phyloP scores from a whole-genome alignment of 2,888 invertebrate species.

The Actias luna region DNA sequence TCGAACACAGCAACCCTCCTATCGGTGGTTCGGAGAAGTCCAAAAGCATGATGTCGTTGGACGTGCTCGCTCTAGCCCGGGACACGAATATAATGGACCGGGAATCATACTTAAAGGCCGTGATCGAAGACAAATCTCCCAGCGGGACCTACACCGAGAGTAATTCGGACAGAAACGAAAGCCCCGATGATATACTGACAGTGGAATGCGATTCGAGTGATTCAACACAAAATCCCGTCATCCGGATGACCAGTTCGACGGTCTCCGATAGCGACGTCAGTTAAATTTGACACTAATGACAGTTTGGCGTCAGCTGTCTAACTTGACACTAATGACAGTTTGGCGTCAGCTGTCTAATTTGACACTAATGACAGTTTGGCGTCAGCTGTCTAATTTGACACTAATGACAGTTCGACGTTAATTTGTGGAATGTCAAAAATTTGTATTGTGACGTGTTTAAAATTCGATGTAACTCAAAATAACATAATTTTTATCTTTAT shows the following conservation, averaged over 20 bases:
- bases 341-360: slow-evolving; percentile 42
- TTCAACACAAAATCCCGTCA: slow-evolving; percentile 71
- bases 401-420: not conserved
- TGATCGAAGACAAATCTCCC: slow-evolving; percentile 75
- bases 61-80: slow-evolving; percentile 67
- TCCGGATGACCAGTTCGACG: slow-evolving; percentile 74
- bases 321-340: slow-evolving; percentile 20
- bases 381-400: slow-evolving; percentile 41
- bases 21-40: slow-evolving; percentile 66
- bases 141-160: slow-evolving; percentile 74
- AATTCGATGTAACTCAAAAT: not conserved
- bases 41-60: slow-evolving; percentile 76
- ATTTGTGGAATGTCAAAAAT: not conserved
- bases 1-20: slow-evolving; percentile 57
- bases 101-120: slow-evolving; percentile 73
- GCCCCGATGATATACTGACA: slow-evolving; percentile 73
- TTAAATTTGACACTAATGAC: slow-evolving; percentile 37
- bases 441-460: not conserved
- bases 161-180: slow-evolving; percentile 73
- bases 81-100: slow-evolving; percentile 68
- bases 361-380: not conserved
- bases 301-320: slow-evolving; percentile 39
- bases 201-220: slow-evolving; percentile 77
- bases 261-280: slow-evolving; percentile 74
- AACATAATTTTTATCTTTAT: not conserved